Evolutionary conservation across 2,888 invertebrate genomes (phyloP).

Genomic region (Dione juno): DNA sequence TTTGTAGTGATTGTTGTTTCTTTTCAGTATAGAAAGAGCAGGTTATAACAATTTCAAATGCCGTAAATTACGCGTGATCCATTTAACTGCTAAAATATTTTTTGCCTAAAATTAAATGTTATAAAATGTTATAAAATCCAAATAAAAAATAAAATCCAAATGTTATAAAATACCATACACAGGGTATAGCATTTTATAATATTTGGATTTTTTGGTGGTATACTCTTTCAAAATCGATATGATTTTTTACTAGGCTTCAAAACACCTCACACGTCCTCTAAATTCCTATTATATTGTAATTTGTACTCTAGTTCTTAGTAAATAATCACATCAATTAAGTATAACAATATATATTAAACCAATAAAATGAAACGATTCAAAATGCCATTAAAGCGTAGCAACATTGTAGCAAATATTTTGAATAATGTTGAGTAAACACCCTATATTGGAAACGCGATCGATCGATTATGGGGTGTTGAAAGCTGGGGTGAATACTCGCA

Average conservation of each 20-base stretch:
- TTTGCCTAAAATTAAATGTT: too few relatives aligned
- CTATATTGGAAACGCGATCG: slow-evolving; percentile 32
- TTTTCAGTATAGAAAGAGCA: too few relatives aligned
- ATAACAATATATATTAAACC: neutral
- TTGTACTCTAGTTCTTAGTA: neutral
- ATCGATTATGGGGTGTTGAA: slow-evolving; percentile 35
- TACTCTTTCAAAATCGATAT: too few relatives aligned
- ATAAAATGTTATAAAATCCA: too few relatives aligned
- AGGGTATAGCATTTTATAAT: too few relatives aligned
- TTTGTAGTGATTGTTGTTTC: neutral
- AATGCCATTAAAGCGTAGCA: slow-evolving; percentile 22
- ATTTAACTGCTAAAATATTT: too few relatives aligned
- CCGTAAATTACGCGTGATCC: too few relatives aligned
- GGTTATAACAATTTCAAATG: too few relatives aligned
- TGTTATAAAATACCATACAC: too few relatives aligned
- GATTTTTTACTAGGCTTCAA: neutral
- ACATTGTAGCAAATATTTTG: slow-evolving; percentile 34
- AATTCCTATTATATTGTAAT: neutral
- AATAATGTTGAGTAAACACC: slow-evolving; percentile 35
- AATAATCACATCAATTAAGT: slow-evolving; percentile 1
- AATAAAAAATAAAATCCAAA: too few relatives aligned
- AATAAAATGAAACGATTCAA: slow-evolving; percentile 6
- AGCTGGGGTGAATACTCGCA: slow-evolving; percentile 33
- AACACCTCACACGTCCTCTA: too few relatives aligned
- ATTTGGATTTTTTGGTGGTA: too few relatives aligned